A percentile compares a stretch with the other conserved stretches of the same genome.
Conservation (phyloP, 2,888 invertebrate genomes). For the Drosophila niveifrons region DNA sequence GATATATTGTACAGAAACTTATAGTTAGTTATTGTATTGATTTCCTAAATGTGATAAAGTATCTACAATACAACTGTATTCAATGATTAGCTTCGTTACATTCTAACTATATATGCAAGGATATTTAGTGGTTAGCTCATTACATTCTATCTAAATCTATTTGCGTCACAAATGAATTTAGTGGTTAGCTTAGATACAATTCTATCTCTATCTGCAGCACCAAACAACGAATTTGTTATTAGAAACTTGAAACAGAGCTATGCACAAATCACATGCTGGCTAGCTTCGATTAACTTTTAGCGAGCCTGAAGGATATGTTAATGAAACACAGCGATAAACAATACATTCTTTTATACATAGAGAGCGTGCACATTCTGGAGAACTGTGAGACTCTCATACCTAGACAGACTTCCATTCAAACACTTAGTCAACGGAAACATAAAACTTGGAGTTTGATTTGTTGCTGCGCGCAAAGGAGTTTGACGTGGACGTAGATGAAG, state of each 20-base stretch:
- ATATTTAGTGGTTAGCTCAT: background rate
- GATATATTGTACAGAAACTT: background rate
- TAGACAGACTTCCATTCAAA: slow-evolving; percentile 38
- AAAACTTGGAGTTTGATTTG: slow-evolving; percentile 85
- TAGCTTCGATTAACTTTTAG: slow-evolving; percentile 8
- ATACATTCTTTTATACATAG: slow-evolving; percentile 23
- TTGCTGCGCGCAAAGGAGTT: slow-evolving; percentile 77
- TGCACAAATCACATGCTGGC: background rate
- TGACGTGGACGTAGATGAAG: slow-evolving; percentile 68
- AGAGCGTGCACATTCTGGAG: slow-evolving; percentile 38
- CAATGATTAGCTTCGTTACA: background rate
- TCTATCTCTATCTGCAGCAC: background rate
- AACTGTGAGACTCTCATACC: slow-evolving; percentile 34
- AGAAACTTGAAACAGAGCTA: background rate
- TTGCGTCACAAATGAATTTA: background rate
- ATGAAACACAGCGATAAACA: background rate
- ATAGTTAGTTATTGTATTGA: background rate
- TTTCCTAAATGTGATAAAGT: background rate
- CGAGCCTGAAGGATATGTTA: slow-evolving; percentile 5
- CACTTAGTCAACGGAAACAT: slow-evolving; percentile 84
- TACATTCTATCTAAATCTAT: background rate
- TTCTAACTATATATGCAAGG: no score
- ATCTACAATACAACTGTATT: background rate
- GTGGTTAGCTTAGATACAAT: background rate
- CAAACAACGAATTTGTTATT: background rate